Evolutionary conservation across 2,113 vertebrate genomes (phyloP).

Genomic region (Calonectris borealis): DNA sequence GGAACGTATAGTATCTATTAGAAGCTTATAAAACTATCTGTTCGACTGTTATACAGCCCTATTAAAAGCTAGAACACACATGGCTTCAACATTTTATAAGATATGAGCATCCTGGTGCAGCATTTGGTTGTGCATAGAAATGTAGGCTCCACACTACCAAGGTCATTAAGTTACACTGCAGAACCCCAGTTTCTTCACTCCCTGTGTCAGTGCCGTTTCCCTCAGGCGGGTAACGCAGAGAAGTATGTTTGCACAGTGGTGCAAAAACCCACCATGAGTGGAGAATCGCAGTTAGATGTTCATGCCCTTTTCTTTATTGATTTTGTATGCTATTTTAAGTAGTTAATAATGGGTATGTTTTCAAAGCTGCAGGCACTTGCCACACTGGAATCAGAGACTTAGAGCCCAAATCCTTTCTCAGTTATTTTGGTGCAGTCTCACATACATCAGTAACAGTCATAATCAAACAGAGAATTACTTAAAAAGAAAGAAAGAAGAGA

Average conservation of each 20-base stretch:
- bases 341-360: neutral
- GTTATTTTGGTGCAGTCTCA: neutral
- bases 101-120: neutral
- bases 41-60: neutral
- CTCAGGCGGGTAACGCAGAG: neutral
- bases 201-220: neutral
- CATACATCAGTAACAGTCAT: neutral
- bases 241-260: neutral
- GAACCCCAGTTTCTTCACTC: neutral
- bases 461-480: neutral
- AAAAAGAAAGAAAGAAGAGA: neutral
- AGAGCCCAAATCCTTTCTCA: neutral
- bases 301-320: neutral
- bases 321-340: neutral
- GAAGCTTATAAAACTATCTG: neutral
- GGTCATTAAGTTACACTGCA: neutral
- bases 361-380: neutral
- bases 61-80: neutral
- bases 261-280: rapidly evolving
- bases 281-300: neutral
- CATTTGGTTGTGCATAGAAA: rapidly evolving
- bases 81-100: neutral
- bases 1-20: rapidly evolving
- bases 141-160: neutral
- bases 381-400: neutral